A percentile compares a stretch with the other conserved stretches of the same genome.
Evolutionary conservation across 2,113 vertebrate species (phyloP).

Genomic region (Hemibagrus wyckioides): DNA sequence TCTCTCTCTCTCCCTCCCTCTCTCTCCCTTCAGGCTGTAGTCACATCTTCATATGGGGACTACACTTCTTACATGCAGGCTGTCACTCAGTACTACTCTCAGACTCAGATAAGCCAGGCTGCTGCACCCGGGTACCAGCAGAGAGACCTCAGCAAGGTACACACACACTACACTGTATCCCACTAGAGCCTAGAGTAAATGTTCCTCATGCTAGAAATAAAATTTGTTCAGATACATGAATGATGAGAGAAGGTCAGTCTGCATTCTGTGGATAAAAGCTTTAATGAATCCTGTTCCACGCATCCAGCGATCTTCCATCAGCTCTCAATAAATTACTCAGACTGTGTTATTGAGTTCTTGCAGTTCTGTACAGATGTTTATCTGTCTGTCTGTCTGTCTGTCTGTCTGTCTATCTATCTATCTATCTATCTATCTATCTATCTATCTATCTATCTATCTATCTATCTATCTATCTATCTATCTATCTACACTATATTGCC

Average conservation of each 20-base stretch:
- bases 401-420: too few species aligned
- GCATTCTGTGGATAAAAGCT: background rate
- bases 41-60: conserved; percentile 68
- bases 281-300: background rate
- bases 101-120: conserved; percentile 70
- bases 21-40: conserved; percentile 65
- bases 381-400: too few species aligned
- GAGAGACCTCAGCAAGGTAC: conserved; percentile 73
- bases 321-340: background rate
- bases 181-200: conserved; percentile 1
- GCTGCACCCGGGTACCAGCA: conserved; percentile 71
- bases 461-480: too few species aligned
- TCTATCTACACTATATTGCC: too few species aligned
- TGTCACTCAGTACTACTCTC: conserved; percentile 76
- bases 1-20: background rate
- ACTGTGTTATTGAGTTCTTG: too few species aligned
- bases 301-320: background rate
- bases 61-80: conserved; percentile 79
- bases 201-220: background rate
- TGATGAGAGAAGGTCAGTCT: background rate
- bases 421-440: too few species aligned
- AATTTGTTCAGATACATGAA: background rate
- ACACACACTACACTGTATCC: background rate
- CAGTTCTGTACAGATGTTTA: too few species aligned
- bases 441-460: too few species aligned